phyloP scores from a whole-genome alignment of 2,888 invertebrate species.

The Dermolepida albohirtum region DNA sequence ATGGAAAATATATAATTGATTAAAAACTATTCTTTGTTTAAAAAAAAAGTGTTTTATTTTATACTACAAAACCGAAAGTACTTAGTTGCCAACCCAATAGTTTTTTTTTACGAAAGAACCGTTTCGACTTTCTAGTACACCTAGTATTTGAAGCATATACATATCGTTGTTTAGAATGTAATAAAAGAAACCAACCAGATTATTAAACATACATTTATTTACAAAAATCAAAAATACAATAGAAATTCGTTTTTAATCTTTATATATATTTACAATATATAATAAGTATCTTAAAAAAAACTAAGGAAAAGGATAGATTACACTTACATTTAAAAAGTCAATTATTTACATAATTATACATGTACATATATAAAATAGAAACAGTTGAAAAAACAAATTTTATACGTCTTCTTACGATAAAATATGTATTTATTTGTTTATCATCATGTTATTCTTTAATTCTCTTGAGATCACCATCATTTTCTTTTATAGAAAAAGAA shows the following conservation, averaged over 20 bases:
- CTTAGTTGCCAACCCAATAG: too few species aligned
- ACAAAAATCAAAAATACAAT: conserved; percentile 63
- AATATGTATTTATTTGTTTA: conserved; percentile 19
- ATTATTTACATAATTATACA: conserved; percentile 50
- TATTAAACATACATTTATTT: conserved; percentile 63
- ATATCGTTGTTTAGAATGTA: too few species aligned
- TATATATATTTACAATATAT: conserved; percentile 59
- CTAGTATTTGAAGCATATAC: too few species aligned
- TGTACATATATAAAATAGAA: conserved; percentile 40
- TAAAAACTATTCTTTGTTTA: too few species aligned
- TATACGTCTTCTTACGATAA: conserved; percentile 33
- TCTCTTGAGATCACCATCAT: conserved; percentile 38
- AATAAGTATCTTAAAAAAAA: conserved; percentile 55
- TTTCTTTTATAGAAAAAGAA: conserved; percentile 22
- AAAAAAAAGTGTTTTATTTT: too few species aligned
- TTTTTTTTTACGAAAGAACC: too few species aligned
- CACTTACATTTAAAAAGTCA: conserved; percentile 59
- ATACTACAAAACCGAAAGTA: too few species aligned
- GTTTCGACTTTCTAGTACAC: too few species aligned
- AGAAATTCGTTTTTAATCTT: conserved; percentile 55
- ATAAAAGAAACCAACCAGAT: background rate
- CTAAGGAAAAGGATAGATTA: conserved; percentile 46
- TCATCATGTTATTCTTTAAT: conserved; percentile 14
- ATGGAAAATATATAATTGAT: too few species aligned
- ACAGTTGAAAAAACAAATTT: conserved; percentile 33